A percentile compares a stretch with the other conserved stretches of the same genome.
These are phyloP conservation scores for Morpho achilles DNA, from an alignment of 2,888 invertebrate genomes.

Conservation along the genomic window DNA sequence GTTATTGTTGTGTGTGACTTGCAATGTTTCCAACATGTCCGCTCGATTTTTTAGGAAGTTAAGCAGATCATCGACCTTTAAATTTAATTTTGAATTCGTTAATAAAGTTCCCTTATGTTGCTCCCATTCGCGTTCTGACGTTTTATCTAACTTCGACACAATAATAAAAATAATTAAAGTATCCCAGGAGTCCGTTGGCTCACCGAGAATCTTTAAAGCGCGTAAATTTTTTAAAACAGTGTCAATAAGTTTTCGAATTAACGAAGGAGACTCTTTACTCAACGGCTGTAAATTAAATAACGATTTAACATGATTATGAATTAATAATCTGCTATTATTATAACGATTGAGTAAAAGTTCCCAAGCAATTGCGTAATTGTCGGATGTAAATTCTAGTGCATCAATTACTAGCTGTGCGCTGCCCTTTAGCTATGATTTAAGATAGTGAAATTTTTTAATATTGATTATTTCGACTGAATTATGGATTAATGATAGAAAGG, in stretches of 20 bases:
- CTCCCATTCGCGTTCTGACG: too few species aligned
- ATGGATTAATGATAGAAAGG: neutral
- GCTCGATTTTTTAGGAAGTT: neutral
- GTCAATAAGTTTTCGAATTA: conserved; percentile 26
- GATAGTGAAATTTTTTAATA: conserved; percentile 9
- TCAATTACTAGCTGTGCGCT: neutral
- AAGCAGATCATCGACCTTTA: neutral
- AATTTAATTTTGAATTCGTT: too few species aligned
- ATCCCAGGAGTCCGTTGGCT: neutral
- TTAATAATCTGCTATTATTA: conserved; percentile 8
- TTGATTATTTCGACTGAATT: neutral
- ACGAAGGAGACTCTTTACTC: conserved; percentile 18
- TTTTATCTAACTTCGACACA: too few species aligned
- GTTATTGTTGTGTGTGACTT: too few species aligned
- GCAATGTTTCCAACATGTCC: neutral
- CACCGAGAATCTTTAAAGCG: conserved; percentile 1
- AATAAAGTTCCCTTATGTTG: too few species aligned
- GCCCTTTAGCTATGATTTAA: conserved; percentile 5
- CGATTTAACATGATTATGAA: conserved; percentile 18
- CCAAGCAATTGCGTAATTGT: neutral
- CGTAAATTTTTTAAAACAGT: conserved; percentile 23
- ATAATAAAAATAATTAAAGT: too few species aligned
- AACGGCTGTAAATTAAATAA: conserved; percentile 21
- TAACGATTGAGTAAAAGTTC: neutral
- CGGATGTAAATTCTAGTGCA: neutral